A percentile compares a stretch with the other conserved stretches of the same genome.
Evolutionary conservation across 2,888 invertebrate genomes (phyloP).

Genomic region (Muscina levida): DNA sequence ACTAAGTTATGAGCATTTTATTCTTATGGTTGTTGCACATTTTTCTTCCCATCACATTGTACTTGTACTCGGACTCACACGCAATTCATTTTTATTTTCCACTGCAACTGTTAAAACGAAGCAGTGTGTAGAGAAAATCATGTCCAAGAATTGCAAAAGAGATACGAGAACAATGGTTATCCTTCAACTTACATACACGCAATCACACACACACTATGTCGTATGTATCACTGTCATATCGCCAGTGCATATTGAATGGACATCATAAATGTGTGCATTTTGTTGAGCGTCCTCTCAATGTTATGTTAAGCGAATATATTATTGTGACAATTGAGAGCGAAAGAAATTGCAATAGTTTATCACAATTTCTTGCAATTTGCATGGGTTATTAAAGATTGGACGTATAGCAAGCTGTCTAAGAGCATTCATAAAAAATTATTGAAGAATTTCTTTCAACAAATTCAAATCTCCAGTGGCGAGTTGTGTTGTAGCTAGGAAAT

Average conservation of each 20-base stretch:
- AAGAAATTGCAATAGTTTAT: slow-evolving; percentile 20
- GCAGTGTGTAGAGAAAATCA: too few species aligned
- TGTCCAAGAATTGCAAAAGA: too few species aligned
- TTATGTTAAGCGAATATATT: neutral
- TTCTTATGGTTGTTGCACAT: slow-evolving; percentile 42
- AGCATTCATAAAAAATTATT: too few species aligned
- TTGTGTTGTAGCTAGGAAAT: too few species aligned
- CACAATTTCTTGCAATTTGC: slow-evolving; percentile 26
- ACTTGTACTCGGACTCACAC: neutral
- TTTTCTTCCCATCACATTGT: slow-evolving; percentile 21
- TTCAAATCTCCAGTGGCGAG: too few species aligned
- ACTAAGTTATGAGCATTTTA: slow-evolving; percentile 44
- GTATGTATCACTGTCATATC: slow-evolving; percentile 50
- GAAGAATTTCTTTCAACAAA: too few species aligned
- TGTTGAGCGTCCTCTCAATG: slow-evolving; percentile 1
- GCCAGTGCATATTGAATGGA: slow-evolving; percentile 33
- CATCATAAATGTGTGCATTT: slow-evolving; percentile 30
- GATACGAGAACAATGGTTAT: too few species aligned
- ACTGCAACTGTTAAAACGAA: too few species aligned
- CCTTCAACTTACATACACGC: too few species aligned
- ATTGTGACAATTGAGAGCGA: neutral
- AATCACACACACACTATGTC: slow-evolving; percentile 21
- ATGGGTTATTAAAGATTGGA: too few species aligned
- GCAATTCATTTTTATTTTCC: neutral
- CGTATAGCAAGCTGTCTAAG: too few species aligned